Evolutionary conservation across 2,797 vertebrate genomes (phyloP).

Genomic region (Lerista edwardsae): DNA sequence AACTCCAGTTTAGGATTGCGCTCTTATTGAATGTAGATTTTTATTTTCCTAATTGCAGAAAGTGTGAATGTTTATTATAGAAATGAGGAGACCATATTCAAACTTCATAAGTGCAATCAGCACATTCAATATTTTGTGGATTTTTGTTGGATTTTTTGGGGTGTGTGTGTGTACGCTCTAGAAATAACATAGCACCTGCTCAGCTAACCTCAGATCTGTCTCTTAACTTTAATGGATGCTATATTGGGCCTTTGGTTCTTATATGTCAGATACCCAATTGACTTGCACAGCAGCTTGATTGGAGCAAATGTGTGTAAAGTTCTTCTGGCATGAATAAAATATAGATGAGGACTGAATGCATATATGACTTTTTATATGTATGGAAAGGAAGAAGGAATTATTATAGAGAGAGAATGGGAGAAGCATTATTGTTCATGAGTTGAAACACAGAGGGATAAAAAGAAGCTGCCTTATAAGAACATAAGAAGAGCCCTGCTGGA

Average conservation of each 20-base stretch:
- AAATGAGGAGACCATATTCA: slow-evolving; percentile 5
- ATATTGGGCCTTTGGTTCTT: not conserved
- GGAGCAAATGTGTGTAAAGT: not conserved
- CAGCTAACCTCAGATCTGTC: slow-evolving; percentile 4
- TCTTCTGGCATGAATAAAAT: slow-evolving; percentile 20
- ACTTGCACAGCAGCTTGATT: slow-evolving; percentile 9
- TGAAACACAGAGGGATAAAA: not conserved
- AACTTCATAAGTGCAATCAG: not conserved
- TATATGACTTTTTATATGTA: too few relatives aligned
- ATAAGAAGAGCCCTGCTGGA: too few relatives aligned
- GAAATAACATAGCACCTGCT: slow-evolving; percentile 14
- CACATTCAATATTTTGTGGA: not conserved
- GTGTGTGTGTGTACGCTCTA: not conserved
- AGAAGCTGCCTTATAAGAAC: too few relatives aligned
- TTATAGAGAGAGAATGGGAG: not conserved
- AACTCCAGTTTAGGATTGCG: too few relatives aligned
- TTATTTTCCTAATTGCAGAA: not conserved
- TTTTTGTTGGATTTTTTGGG: too few relatives aligned
- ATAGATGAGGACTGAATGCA: not conserved
- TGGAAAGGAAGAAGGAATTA: too few relatives aligned
- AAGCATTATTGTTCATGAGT: not conserved
- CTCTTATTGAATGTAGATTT: too few relatives aligned
- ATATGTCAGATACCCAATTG: not conserved
- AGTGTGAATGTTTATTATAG: not conserved
- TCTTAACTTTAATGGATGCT: slow-evolving; percentile 9